phyloP scores from a whole-genome alignment of 2,888 invertebrate species.

The Tenthredo livida region DNA sequence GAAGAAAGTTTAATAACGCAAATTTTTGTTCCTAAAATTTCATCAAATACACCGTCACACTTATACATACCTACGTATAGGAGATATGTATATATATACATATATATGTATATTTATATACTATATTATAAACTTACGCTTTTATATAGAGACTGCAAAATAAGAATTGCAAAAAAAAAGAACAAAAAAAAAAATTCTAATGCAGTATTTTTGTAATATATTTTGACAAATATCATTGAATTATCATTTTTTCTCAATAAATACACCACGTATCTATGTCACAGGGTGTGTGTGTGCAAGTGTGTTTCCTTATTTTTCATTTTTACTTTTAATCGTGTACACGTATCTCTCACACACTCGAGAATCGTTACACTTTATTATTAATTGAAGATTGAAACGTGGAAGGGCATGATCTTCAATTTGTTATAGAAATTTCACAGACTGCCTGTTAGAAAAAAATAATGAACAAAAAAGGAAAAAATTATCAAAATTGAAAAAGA shows the following conservation, averaged over 20 bases:
- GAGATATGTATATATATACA: not conserved
- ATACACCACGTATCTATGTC: conserved; percentile 30
- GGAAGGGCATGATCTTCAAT: not conserved
- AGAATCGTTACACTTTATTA: not conserved
- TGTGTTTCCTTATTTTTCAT: not conserved
- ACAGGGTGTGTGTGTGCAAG: conserved; percentile 12
- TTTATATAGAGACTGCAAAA: not conserved
- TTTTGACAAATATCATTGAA: not conserved
- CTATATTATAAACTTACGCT: not conserved
- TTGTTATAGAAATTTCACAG: not conserved
- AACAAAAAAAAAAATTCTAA: not conserved
- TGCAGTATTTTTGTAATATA: not conserved
- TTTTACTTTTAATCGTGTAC: not conserved
- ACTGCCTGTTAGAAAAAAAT: not conserved
- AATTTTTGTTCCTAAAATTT: not conserved
- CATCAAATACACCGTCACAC: not conserved
- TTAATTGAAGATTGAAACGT: not conserved
- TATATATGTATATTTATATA: not conserved
- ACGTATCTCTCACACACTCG: not conserved
- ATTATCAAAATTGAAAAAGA: not conserved
- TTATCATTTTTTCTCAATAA: not conserved
- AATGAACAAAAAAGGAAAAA: not conserved
- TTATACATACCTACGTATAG: not conserved
- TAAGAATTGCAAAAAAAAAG: not conserved
- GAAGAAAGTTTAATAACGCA: conserved; percentile 37